A percentile compares a stretch with the other conserved stretches of the same genome.
Conservation (phyloP, 2,888 invertebrate genomes). For the Globia sparganii region DNA sequence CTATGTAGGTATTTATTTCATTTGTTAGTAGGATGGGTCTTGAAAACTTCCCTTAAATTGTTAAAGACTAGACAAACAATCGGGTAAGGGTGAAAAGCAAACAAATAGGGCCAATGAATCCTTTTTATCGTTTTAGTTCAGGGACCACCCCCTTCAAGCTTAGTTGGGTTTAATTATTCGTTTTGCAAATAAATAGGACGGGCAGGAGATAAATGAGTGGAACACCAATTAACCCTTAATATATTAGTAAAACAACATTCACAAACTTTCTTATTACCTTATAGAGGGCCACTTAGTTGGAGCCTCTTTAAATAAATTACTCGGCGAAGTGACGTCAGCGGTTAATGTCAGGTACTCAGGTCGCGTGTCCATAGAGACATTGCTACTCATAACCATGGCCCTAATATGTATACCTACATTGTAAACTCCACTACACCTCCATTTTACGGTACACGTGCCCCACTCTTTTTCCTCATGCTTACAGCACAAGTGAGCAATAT, state of each 20-base stretch:
- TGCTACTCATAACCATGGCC: conserved; percentile 18
- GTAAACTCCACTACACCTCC: conserved; percentile 20
- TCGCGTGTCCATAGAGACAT: conserved; percentile 57
- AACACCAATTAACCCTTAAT: conserved; percentile 67
- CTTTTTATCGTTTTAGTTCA: conserved; percentile 56
- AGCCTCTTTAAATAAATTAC: conserved; percentile 61
- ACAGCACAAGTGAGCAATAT: too few relatives aligned
- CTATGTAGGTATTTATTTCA: background rate
- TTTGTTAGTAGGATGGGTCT: too few relatives aligned
- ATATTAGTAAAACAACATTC: conserved; percentile 68
- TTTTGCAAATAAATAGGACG: conserved; percentile 53
- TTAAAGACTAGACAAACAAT: conserved; percentile 23
- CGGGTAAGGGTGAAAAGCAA: conserved; percentile 30
- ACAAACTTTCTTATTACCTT: conserved; percentile 70
- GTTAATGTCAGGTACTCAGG: conserved; percentile 54
- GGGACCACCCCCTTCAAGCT: conserved; percentile 40
- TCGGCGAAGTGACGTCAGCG: conserved; percentile 30
- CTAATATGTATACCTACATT: conserved; percentile 26
- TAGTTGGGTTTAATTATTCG: conserved; percentile 51
- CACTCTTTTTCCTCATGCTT: too few relatives aligned
- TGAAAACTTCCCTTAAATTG: conserved; percentile 3
- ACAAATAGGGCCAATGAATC: conserved; percentile 52
- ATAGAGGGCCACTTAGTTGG: conserved; percentile 56
- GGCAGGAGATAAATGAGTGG: conserved; percentile 52
- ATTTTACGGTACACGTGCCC: conserved; percentile 21